phyloP scores from a whole-genome alignment of 1,140 invertebrate species.

The Pectinophora gossypiella region DNA sequence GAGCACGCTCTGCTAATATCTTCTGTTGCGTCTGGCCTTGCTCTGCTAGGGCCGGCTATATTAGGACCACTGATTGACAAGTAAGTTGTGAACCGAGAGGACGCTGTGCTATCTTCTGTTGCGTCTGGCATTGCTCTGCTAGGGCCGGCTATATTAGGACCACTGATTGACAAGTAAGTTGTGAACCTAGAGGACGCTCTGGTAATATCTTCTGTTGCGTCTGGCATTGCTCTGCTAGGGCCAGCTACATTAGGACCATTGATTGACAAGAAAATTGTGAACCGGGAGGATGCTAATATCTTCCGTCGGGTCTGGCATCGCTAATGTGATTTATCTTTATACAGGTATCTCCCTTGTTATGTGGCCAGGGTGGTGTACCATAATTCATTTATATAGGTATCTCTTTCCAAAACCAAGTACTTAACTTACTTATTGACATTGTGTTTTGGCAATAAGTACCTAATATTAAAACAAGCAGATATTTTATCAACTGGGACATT shows the following conservation, averaged over 20 bases:
- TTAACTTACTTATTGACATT: too few species aligned
- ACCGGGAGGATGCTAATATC: too few species aligned
- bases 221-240: constrained; percentile 82
- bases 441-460: too few species aligned
- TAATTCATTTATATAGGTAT: too few species aligned
- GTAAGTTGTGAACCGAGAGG: constrained; percentile 77
- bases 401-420: too few species aligned
- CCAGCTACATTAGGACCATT: constrained; percentile 80
- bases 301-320: constrained; percentile 82
- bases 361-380: too few species aligned
- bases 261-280: constrained; percentile 79
- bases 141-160: constrained; percentile 80
- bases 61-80: constrained; percentile 82
- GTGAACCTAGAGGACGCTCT: too few species aligned
- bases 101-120: constrained; percentile 83
- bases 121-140: constrained; percentile 83
- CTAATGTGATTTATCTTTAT: too few species aligned
- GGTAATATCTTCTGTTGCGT: constrained; percentile 85
- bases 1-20: constrained; percentile 84
- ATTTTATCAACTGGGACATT: too few species aligned
- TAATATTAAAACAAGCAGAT: too few species aligned
- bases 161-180: constrained; percentile 79
- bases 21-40: constrained; percentile 82
- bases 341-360: too few species aligned
- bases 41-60: constrained; percentile 81